These are phyloP conservation scores for Tinamus major DNA, from an alignment of 2,797 vertebrate genomes.

Conservation along the genomic window DNA sequence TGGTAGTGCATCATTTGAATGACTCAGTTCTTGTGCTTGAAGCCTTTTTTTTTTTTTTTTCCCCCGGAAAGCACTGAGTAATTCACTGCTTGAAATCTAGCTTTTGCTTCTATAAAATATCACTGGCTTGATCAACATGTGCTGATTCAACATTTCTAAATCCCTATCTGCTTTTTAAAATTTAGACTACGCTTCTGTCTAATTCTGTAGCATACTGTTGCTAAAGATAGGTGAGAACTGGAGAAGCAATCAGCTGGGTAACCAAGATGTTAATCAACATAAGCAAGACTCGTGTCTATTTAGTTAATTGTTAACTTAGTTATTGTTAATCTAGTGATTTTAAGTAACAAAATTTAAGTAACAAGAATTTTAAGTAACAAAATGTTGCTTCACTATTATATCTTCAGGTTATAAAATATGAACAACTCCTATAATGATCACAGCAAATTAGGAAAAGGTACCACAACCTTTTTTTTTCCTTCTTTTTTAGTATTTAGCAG, in stretches of 20 bases:
- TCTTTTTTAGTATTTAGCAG: neutral
- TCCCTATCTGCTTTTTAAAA: neutral
- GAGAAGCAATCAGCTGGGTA: neutral
- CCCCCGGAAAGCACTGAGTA: neutral
- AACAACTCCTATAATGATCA: neutral
- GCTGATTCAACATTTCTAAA: conserved; percentile 18
- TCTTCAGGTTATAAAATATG: neutral
- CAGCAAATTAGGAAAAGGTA: neutral
- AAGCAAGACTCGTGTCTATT: neutral
- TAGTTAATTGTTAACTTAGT: neutral
- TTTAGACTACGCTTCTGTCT: neutral
- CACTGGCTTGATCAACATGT: neutral
- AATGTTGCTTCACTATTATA: neutral
- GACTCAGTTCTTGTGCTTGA: conserved; percentile 4
- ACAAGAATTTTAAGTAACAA: neutral
- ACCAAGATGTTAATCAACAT: neutral
- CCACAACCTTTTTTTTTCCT: neutral
- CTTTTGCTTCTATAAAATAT: neutral
- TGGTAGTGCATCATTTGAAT: neutral
- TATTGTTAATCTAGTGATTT: neutral
- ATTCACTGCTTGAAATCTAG: neutral
- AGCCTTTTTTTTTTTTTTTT: neutral
- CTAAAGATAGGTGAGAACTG: neutral
- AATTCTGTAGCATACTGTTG: neutral
- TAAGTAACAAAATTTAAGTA: neutral